Evolutionary conservation across 2,113 vertebrate genomes (phyloP).

Genomic region (Ammodytes dubius): DNA sequence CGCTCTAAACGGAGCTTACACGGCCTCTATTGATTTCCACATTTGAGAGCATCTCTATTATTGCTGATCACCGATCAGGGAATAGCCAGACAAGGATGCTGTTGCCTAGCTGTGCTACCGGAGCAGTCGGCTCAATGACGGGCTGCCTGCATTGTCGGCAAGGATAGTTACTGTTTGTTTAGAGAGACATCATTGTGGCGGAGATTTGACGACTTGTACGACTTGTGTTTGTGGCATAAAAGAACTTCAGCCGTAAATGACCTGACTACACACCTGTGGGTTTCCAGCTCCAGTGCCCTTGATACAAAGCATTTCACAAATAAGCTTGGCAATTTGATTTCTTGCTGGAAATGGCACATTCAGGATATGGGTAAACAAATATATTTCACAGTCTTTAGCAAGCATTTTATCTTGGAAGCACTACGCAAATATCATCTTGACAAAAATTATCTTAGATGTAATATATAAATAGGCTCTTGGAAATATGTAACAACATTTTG

Average conservation of each 20-base stretch:
- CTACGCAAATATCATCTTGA: background rate
- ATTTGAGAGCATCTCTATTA: constrained; percentile 73
- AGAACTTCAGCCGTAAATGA: constrained; percentile 37
- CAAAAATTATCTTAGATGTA: constrained; percentile 19
- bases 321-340: constrained; percentile 45
- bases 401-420: constrained; percentile 30
- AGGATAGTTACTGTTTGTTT: constrained; percentile 51
- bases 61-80: constrained; percentile 69
- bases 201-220: constrained; percentile 34
- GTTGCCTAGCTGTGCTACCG: constrained; percentile 51
- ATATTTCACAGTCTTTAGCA: constrained; percentile 11
- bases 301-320: constrained; percentile 33
- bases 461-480: background rate
- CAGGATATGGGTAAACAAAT: constrained; percentile 28
- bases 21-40: constrained; percentile 72
- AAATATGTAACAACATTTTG: constrained; percentile 1
- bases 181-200: constrained; percentile 31
- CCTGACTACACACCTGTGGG: background rate
- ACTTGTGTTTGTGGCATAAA: constrained; percentile 24
- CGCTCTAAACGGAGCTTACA: constrained; percentile 42
- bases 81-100: constrained; percentile 45
- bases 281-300: constrained; percentile 33
- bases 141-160: constrained; percentile 20
- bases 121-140: constrained; percentile 45
- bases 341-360: constrained; percentile 42